A percentile compares a stretch with the other conserved stretches of the same genome.
These are phyloP conservation scores for Patella depressa DNA, from an alignment of 2,888 invertebrate species.

Conservation along the genomic window DNA sequence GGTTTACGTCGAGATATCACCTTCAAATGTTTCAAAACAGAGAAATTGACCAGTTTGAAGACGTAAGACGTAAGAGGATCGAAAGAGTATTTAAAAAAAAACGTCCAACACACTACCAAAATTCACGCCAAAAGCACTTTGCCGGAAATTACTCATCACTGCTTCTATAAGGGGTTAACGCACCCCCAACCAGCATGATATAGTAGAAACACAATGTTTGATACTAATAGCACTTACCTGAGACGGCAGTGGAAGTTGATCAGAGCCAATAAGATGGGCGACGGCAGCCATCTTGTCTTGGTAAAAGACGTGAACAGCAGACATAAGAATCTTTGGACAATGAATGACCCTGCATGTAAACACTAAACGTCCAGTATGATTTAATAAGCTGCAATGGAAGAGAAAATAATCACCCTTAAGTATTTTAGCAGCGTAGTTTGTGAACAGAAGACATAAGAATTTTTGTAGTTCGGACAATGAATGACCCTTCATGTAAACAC, in stretches of 20 bases:
- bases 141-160: no score
- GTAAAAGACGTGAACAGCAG: constrained; percentile 72
- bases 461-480: constrained; percentile 67
- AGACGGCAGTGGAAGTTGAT: constrained; percentile 69
- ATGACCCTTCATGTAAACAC: constrained; percentile 72
- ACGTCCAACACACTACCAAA: no score
- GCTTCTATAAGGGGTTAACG: no score
- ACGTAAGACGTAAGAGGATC: no score
- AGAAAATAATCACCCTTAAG: background rate
- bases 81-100: no score
- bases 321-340: constrained; percentile 71
- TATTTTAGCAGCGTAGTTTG: background rate
- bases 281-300: constrained; percentile 71
- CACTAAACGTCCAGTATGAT: constrained; percentile 63
- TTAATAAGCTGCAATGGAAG: constrained; percentile 57
- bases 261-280: constrained; percentile 73
- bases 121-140: no score
- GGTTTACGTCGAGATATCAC: no score
- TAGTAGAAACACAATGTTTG: no score
- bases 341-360: constrained; percentile 73
- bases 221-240: constrained; percentile 46
- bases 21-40: no score
- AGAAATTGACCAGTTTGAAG: no score
- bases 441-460: constrained; percentile 73
- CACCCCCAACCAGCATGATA: no score